These are phyloP conservation scores for Bellardia bayeri DNA, from an alignment of 2,888 invertebrate species.

Conservation along the genomic window DNA sequence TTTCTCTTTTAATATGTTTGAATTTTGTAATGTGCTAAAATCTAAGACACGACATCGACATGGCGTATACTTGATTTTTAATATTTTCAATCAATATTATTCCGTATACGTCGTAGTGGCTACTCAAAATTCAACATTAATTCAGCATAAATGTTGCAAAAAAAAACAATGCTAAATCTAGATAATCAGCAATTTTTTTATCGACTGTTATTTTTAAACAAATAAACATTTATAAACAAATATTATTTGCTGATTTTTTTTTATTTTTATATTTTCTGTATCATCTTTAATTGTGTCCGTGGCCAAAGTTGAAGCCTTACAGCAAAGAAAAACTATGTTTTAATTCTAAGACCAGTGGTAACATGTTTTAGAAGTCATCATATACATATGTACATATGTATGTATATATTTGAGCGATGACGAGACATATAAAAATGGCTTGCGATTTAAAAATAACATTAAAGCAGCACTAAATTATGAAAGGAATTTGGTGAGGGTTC, in stretches of 20 bases:
- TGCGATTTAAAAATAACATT: conserved; percentile 7
- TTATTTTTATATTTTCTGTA: background rate
- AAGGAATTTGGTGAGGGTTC: background rate
- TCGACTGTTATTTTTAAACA: background rate
- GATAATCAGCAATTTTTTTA: conserved; percentile 6
- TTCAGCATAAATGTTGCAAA: background rate
- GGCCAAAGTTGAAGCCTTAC: background rate
- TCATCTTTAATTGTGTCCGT: conserved; percentile 10
- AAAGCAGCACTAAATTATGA: background rate
- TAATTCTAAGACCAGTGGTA: background rate
- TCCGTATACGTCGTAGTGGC: background rate
- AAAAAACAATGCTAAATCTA: background rate
- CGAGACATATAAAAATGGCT: conserved; percentile 26
- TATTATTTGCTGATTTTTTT: conserved; percentile 2
- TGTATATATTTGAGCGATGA: conserved; percentile 27
- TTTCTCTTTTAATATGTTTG: too few relatives aligned
- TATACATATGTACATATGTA: too few relatives aligned
- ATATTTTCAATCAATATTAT: background rate
- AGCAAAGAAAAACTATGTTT: background rate
- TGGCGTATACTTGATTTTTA: background rate
- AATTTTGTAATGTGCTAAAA: background rate
- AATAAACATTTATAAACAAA: background rate
- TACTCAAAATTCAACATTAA: background rate
- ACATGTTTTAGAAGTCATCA: background rate
- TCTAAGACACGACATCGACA: background rate